A percentile compares a stretch with the other conserved stretches of the same genome.
These are phyloP conservation scores for Cephus pulcher DNA, from an alignment of 2,888 invertebrate genomes.

Conservation along the genomic window DNA sequence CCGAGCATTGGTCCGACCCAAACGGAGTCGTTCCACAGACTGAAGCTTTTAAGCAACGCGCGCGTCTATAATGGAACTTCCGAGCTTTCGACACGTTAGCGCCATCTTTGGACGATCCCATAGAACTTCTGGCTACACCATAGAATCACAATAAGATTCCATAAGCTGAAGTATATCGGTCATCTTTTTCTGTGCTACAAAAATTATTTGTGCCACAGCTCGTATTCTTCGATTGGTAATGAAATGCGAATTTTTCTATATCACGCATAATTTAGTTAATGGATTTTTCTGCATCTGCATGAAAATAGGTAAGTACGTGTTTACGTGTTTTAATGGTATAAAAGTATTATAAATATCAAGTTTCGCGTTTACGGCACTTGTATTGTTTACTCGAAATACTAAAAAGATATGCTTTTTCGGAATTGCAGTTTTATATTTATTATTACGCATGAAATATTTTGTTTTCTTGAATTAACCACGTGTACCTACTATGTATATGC, in stretches of 20 bases:
- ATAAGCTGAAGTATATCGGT: not conserved
- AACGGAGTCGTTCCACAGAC: conserved; percentile 62
- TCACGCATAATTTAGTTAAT: not conserved
- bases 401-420: not conserved
- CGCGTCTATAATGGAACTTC: conserved; percentile 8
- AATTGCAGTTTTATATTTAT: not conserved
- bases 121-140: not conserved
- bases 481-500: not conserved
- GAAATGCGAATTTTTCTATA: not conserved
- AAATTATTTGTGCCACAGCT: not conserved
- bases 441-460: not conserved
- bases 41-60: conserved; percentile 32
- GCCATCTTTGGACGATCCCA: conserved; percentile 48
- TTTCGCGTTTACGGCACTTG: not conserved
- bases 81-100: conserved; percentile 49
- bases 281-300: not conserved
- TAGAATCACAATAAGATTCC: not conserved
- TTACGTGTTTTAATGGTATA: not conserved
- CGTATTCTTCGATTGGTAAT: not conserved
- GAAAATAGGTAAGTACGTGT: not conserved
- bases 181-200: not conserved
- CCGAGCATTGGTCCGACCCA: conserved; percentile 47
- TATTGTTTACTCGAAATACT: not conserved
- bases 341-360: not conserved
- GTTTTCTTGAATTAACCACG: not conserved